Percentiles rank a stretch among this genome's conserved stretches.
Evolutionary conservation across 2,888 invertebrate genomes (phyloP).

Genomic region (Oligia fasciuncula): DNA sequence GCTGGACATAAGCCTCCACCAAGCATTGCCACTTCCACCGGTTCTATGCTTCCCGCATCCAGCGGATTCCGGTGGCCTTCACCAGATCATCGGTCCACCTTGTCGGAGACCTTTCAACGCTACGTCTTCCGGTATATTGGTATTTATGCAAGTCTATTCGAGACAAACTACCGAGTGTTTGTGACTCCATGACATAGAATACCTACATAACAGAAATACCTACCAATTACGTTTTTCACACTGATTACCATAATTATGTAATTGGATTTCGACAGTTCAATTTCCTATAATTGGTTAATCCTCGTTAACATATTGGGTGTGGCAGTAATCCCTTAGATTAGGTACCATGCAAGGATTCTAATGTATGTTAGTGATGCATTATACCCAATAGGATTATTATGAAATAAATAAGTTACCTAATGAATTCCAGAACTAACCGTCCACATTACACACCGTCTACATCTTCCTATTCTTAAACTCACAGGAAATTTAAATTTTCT

Average conservation of each 20-base stretch:
- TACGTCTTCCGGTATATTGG: too few species aligned
- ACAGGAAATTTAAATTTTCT: too few species aligned
- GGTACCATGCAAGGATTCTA: slow-evolving; percentile 43
- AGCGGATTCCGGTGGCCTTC: too few species aligned
- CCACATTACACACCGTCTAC: too few species aligned
- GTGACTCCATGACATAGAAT: not conserved
- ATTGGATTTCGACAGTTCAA: slow-evolving; percentile 57
- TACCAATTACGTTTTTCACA: slow-evolving; percentile 26
- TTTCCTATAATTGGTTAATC: slow-evolving; percentile 60
- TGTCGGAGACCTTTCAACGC: too few species aligned
- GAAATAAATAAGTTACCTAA: not conserved
- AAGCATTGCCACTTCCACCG: too few species aligned
- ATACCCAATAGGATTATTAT: slow-evolving; percentile 11
- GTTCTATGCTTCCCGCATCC: too few species aligned
- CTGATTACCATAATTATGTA: slow-evolving; percentile 41
- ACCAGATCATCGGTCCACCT: too few species aligned
- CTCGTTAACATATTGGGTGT: slow-evolving; percentile 42
- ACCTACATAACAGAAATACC: not conserved
- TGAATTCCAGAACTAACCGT: not conserved
- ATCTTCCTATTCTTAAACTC: too few species aligned
- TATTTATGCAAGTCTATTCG: not conserved
- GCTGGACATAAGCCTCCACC: too few species aligned
- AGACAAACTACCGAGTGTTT: not conserved
- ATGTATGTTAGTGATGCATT: slow-evolving; percentile 20
- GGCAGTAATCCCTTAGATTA: slow-evolving; percentile 53